Evolutionary conservation across 37 sponge, comb jelly and placozoan genomes (phyloP).

Genomic region (Hormiphora californensis): DNA sequence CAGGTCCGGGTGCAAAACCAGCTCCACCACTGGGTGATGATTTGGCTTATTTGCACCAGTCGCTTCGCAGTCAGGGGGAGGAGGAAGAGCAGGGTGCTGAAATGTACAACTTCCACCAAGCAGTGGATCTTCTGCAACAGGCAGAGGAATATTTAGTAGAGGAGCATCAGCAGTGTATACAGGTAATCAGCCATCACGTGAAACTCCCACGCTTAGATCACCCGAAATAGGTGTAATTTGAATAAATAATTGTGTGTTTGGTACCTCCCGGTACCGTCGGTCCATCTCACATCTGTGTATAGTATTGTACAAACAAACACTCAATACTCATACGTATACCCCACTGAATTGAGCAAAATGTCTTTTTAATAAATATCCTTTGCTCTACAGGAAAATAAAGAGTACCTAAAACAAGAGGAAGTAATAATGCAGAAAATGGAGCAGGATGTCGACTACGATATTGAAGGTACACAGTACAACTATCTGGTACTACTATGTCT

Average conservation of each 20-base stretch:
- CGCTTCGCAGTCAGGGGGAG: slow-evolving; percentile 33
- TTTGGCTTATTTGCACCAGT: slow-evolving; percentile 52
- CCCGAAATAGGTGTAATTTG: too few relatives aligned
- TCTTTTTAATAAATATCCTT: background rate
- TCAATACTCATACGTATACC: background rate
- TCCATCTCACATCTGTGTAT: background rate
- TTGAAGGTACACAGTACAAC: slow-evolving; percentile 68
- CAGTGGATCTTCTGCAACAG: slow-evolving; percentile 69
- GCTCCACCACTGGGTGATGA: slow-evolving; percentile 15
- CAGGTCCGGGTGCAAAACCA: slow-evolving; percentile 9
- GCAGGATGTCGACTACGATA: slow-evolving; percentile 68
- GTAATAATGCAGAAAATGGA: slow-evolving; percentile 61
- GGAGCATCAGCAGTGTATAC: slow-evolving; percentile 67
- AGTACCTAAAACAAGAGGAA: slow-evolving; percentile 63
- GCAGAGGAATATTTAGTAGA: slow-evolving; percentile 85
- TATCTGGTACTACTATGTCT: too few relatives aligned
- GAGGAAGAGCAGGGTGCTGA: slow-evolving; percentile 60
- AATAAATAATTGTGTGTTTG: too few relatives aligned
- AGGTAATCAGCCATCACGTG: slow-evolving; percentile 57
- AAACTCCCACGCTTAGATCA: too few relatives aligned
- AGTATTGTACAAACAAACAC: background rate
- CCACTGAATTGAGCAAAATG: background rate
- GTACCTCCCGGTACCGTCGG: too few relatives aligned
- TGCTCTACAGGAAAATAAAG: slow-evolving; percentile 53
- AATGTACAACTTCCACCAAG: slow-evolving; percentile 79